phyloP scores from a whole-genome alignment of 23 tunicate genomes.

The Trididemnum clinides region DNA sequence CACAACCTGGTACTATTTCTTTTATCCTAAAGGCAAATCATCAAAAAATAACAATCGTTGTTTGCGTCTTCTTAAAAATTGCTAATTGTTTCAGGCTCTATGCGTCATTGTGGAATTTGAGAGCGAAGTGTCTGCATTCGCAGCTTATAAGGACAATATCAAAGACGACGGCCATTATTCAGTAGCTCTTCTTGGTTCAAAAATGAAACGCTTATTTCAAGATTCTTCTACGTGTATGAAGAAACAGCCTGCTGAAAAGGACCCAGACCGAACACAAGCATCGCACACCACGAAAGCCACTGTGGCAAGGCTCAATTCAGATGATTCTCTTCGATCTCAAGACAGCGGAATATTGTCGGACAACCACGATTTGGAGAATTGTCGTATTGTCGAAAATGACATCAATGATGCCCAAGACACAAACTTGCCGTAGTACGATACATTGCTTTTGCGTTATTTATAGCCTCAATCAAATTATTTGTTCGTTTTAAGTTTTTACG shows the following conservation, averaged over 20 bases:
- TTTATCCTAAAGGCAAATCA: too few species aligned
- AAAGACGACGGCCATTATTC: background rate
- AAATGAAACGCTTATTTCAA: conserved; percentile 13
- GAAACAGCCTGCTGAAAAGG: too few species aligned
- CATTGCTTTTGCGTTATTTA: too few species aligned
- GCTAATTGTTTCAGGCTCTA: background rate
- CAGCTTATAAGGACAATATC: conserved; percentile 5
- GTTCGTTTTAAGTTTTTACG: too few species aligned
- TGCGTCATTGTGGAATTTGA: conserved; percentile 32
- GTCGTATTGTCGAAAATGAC: too few species aligned
- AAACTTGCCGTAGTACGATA: too few species aligned
- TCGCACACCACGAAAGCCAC: background rate
- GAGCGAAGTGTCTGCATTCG: background rate
- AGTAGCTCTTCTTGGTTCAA: background rate
- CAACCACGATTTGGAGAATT: too few species aligned
- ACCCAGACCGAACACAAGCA: background rate
- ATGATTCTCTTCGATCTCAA: background rate
- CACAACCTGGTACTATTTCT: too few species aligned
- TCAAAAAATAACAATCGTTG: background rate
- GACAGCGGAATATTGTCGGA: conserved; percentile 4
- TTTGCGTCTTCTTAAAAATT: background rate
- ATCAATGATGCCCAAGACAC: too few species aligned
- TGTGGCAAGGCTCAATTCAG: conserved; percentile 5
- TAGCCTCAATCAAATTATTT: too few species aligned
- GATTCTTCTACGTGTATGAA: background rate